Evolutionary conservation across 2,113 vertebrate species (phyloP).

Genomic region (Agapornis roseicollis): DNA sequence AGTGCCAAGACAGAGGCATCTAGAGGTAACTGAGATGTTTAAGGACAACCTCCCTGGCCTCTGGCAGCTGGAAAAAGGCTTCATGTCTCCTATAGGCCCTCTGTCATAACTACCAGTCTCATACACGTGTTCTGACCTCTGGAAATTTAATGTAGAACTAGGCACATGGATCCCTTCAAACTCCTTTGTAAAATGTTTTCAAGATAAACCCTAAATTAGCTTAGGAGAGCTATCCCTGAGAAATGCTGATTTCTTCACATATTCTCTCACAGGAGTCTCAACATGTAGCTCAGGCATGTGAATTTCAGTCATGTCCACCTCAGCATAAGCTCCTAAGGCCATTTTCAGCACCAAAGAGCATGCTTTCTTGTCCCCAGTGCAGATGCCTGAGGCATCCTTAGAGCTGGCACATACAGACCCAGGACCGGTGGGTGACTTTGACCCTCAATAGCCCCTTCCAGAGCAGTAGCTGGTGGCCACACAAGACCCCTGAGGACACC

Average conservation of each 20-base stretch:
- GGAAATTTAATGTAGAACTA: not conserved
- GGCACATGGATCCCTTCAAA: not conserved
- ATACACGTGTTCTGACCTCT: not conserved
- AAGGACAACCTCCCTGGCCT: not conserved
- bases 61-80: not conserved
- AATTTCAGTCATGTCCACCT: not conserved
- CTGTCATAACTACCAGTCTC: not conserved
- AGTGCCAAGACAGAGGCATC: not conserved
- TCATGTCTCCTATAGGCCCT: not conserved
- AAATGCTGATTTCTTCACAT: not conserved
- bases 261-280: not conserved
- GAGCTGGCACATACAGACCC: not conserved
- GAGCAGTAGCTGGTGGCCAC: accelerated
- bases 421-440: accelerated
- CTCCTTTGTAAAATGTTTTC: not conserved
- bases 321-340: not conserved
- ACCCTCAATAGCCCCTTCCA: not conserved
- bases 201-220: not conserved
- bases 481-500: not conserved
- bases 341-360: not conserved
- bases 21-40: not conserved
- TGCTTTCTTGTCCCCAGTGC: not conserved
- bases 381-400: not conserved
- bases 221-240: not conserved
- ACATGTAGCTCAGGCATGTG: not conserved